Evolutionary conservation across 2,113 vertebrate species (phyloP).

Genomic region (Poicephalus gulielmi): DNA sequence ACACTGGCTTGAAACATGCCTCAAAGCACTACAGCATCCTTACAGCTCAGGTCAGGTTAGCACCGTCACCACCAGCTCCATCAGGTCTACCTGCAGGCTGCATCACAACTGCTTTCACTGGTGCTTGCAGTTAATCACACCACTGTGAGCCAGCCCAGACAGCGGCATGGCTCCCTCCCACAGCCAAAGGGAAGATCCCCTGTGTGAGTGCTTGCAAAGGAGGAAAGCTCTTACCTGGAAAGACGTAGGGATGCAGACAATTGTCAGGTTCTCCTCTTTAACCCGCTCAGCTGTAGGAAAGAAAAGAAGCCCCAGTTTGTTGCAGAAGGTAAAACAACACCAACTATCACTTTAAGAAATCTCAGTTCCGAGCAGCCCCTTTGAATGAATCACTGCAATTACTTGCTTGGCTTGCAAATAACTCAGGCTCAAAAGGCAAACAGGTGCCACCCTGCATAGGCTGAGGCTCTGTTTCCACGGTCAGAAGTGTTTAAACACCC

Average conservation of each 20-base stretch:
- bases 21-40: background rate
- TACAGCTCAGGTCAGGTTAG: background rate
- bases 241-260: conserved; percentile 93
- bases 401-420: conserved; percentile 58
- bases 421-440: background rate
- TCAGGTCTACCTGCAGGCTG: background rate
- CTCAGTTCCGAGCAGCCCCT: background rate
- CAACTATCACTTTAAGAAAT: conserved; percentile 33
- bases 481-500: background rate
- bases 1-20: background rate
- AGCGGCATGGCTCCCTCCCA: accelerated
- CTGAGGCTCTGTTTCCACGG: background rate
- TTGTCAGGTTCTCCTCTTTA: conserved; percentile 88
- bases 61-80: background rate
- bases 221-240: conserved; percentile 83
- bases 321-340: background rate
- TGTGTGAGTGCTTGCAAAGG: background rate
- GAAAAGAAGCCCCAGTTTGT: background rate
- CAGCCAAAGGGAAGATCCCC: background rate
- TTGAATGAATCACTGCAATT: conserved; percentile 26
- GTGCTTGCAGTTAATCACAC: background rate
- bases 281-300: conserved; percentile 86
- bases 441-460: conserved; percentile 21
- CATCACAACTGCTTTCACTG: accelerated
- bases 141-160: accelerated